These are phyloP conservation scores for Sander vitreus DNA, from an alignment of 2,113 vertebrate species.

Conservation along the genomic window DNA sequence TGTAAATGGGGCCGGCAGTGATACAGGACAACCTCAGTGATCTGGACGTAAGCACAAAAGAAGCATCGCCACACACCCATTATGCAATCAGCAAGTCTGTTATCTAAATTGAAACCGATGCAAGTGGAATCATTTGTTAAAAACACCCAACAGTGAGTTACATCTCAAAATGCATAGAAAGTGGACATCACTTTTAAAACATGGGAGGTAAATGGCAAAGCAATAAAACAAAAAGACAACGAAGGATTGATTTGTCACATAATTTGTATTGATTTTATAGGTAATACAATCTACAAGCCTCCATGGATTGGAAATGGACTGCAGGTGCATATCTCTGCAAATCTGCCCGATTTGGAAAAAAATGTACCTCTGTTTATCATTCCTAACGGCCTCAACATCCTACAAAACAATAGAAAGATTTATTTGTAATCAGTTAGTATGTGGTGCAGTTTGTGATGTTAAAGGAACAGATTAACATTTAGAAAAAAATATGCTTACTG, in stretches of 20 bases:
- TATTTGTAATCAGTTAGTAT: too few species aligned
- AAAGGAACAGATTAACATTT: too few species aligned
- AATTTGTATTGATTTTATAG: neutral
- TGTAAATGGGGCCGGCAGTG: conserved; percentile 41
- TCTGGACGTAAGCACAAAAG: conserved; percentile 33
- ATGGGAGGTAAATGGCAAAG: neutral
- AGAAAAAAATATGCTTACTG: too few species aligned
- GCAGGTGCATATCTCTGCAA: neutral
- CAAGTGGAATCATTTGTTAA: neutral
- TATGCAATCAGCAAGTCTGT: conserved; percentile 42
- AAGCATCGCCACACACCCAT: conserved; percentile 12
- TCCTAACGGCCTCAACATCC: too few species aligned
- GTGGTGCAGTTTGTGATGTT: too few species aligned
- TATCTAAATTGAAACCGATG: conserved; percentile 45
- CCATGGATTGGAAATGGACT: neutral
- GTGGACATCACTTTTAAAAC: neutral
- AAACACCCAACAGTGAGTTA: neutral
- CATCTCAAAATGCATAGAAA: neutral
- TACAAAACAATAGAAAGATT: too few species aligned
- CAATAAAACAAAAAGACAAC: neutral
- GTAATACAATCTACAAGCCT: neutral
- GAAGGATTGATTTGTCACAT: neutral
- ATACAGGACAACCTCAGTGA: conserved; percentile 25
- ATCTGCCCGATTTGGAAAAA: too few species aligned
- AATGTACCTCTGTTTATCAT: too few species aligned